Percentiles rank a stretch among this genome's conserved stretches.
Conservation (phyloP, 2,113 vertebrate species). For the Pogonocichla stellata region DNA sequence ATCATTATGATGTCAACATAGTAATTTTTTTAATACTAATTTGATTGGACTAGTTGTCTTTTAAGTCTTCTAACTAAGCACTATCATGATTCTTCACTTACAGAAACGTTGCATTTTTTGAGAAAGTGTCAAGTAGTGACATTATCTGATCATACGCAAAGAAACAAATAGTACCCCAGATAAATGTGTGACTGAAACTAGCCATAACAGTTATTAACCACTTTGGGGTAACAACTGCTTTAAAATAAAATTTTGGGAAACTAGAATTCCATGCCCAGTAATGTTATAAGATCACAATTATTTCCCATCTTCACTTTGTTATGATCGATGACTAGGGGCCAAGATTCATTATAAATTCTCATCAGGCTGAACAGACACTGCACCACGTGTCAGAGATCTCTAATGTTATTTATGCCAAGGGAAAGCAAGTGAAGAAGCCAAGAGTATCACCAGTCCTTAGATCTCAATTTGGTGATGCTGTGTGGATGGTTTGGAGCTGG, state of each 20-base stretch:
- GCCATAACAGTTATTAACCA: not conserved
- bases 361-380: not conserved
- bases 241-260: not conserved
- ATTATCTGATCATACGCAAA: not conserved
- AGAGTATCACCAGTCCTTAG: not conserved
- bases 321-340: not conserved
- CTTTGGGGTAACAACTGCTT: not conserved
- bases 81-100: not conserved
- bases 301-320: not conserved
- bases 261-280: not conserved
- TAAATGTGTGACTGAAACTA: not conserved
- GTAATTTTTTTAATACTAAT: not conserved
- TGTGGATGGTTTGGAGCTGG: accelerated
- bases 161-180: not conserved
- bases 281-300: not conserved
- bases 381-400: not conserved
- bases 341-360: not conserved
- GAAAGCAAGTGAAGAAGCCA: not conserved
- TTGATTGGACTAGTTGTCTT: not conserved
- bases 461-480: not conserved
- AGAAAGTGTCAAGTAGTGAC: not conserved
- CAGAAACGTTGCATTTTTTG: not conserved
- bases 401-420: not conserved
- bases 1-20: not conserved
- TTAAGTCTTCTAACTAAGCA: not conserved